Evolutionary conservation across 2,797 vertebrate genomes (phyloP).

Genomic region (Morus bassanus): DNA sequence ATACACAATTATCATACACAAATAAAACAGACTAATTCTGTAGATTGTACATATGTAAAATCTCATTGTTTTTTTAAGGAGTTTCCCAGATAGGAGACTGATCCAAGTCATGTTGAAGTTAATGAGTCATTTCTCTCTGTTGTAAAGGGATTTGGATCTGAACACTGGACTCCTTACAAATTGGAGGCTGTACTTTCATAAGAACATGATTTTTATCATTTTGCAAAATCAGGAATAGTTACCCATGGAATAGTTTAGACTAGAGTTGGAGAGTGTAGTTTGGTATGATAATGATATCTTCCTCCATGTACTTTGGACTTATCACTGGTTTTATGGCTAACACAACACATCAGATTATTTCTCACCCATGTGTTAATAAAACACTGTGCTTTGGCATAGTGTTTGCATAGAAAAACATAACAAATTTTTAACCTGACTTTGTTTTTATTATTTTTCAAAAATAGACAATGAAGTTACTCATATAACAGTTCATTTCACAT

Average conservation of each 20-base stretch:
- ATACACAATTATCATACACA: background rate
- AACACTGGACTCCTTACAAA: background rate
- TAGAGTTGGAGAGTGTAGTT: background rate
- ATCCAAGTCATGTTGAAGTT: background rate
- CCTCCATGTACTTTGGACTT: background rate
- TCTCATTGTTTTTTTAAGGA: background rate
- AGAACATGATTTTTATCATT: background rate
- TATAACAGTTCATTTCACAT: background rate
- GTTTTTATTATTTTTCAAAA: background rate
- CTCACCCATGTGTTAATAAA: background rate
- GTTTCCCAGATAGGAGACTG: background rate
- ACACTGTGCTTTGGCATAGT: background rate
- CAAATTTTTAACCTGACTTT: background rate
- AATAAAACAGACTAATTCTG: background rate
- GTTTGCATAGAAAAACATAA: background rate
- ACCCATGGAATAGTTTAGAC: background rate
- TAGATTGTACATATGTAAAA: background rate
- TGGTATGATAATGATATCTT: constrained; percentile 8
- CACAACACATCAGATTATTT: background rate
- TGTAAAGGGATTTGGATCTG: background rate
- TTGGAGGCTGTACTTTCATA: background rate
- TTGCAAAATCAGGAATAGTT: background rate
- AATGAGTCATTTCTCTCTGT: background rate
- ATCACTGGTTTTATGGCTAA: background rate
- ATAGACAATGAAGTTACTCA: background rate